phyloP scores from a whole-genome alignment of 2,113 vertebrate species.

The Baryphthengus martii region DNA sequence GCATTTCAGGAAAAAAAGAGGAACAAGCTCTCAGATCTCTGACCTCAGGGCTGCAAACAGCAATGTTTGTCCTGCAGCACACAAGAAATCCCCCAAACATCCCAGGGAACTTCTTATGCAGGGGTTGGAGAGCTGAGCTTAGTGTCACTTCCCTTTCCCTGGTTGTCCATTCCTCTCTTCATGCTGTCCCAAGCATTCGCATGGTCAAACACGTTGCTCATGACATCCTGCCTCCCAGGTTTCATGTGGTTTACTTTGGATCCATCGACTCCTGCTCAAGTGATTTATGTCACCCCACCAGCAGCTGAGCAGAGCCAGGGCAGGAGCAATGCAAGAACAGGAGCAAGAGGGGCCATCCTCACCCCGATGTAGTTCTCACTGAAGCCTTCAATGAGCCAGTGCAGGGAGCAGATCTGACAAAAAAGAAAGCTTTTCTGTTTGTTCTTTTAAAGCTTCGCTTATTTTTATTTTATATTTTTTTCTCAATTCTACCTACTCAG shows the following conservation, averaged over 20 bases:
- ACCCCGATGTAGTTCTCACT: neutral
- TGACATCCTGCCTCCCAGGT: neutral
- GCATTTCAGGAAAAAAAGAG: neutral
- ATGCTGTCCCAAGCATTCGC: neutral
- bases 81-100: neutral
- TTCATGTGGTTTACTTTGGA: neutral
- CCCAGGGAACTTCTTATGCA: neutral
- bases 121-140: neutral
- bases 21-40: neutral
- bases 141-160: rapidly evolving
- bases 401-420: neutral
- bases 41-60: neutral
- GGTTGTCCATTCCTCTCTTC: rapidly evolving
- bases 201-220: neutral
- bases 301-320: neutral
- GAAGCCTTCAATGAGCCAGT: neutral
- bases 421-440: neutral
- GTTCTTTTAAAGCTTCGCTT: neutral
- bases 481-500: neutral
- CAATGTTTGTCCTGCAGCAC: neutral
- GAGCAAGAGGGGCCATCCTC: neutral
- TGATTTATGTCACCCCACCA: neutral
- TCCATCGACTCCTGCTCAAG: neutral
- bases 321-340: neutral
- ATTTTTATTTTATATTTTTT: neutral